Conservation (phyloP, 2,888 invertebrate species). For the Amblyjoppa fuscipennis region DNA sequence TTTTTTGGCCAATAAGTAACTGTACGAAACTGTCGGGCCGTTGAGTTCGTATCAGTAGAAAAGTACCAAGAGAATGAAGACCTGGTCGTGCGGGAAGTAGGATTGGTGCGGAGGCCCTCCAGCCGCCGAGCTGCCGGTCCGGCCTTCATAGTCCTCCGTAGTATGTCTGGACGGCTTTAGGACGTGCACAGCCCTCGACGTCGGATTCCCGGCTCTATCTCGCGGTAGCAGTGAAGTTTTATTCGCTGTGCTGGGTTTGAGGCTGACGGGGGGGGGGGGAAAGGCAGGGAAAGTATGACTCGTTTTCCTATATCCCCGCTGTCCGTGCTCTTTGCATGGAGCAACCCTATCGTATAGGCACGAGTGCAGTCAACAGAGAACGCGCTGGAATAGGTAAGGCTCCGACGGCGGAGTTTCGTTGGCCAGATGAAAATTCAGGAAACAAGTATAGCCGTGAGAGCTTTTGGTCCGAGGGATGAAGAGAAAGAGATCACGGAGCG, state of each 20-base stretch:
- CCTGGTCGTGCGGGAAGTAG: conserved; percentile 22
- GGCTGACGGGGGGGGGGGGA: conserved; percentile 3
- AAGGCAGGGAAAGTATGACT: conserved; percentile 14
- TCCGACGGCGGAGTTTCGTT: conserved; percentile 30
- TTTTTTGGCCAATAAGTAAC: conserved; percentile 4
- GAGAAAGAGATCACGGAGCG: background rate
- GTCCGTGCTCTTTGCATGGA: conserved; percentile 15
- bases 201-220: conserved; percentile 32
- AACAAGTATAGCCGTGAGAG: conserved; percentile 27
- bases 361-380: conserved; percentile 2
- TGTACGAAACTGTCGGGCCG: background rate
- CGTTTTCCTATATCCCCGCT: background rate
- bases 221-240: conserved; percentile 26
- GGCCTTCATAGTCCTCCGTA: conserved; percentile 21
- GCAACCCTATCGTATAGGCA: conserved; percentile 25
- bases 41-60: conserved; percentile 8
- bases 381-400: conserved; percentile 27
- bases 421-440: conserved; percentile 31
- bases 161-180: conserved; percentile 34
- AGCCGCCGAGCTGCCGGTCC: background rate
- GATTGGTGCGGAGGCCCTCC: conserved; percentile 16
- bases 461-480: background rate
- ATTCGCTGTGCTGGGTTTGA: conserved; percentile 27
- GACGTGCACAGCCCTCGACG: background rate
- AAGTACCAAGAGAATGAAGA: conserved; percentile 22